A percentile compares a stretch with the other conserved stretches of the same genome.
Conservation (phyloP, 2,113 vertebrate genomes). For the Phasianus colchicus region DNA sequence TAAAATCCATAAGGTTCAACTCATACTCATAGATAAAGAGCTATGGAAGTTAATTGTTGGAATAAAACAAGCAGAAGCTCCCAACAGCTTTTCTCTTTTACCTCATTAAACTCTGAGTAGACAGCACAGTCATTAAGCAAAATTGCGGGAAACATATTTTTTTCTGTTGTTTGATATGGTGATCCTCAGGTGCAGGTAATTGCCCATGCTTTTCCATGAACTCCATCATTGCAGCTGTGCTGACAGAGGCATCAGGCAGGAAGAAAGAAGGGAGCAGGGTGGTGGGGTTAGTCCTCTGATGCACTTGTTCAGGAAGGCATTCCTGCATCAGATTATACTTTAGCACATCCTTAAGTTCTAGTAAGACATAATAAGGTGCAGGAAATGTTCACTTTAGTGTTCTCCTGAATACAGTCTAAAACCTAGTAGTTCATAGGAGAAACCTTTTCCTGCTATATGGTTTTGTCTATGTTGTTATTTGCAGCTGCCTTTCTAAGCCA, state of each 20-base stretch:
- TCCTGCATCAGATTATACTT: background rate
- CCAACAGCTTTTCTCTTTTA: constrained; percentile 56
- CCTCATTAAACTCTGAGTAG: constrained; percentile 58
- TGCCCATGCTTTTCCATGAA: background rate
- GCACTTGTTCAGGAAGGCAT: background rate
- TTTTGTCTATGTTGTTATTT: background rate
- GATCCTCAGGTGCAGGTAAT: constrained; percentile 28
- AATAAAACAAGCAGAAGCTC: constrained; percentile 21
- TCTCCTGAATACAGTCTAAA: constrained; percentile 18
- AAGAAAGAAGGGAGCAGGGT: background rate
- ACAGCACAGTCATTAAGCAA: constrained; percentile 30
- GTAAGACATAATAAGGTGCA: background rate
- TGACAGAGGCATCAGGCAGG: background rate
- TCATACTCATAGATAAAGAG: background rate
- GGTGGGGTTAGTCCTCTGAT: background rate
- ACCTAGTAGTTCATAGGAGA: background rate
- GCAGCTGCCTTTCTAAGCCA: background rate
- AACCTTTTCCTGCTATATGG: background rate
- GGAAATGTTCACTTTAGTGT: background rate
- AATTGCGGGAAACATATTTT: constrained; percentile 19
- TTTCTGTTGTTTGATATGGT: background rate
- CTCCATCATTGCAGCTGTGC: constrained; percentile 20
- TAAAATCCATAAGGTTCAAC: background rate
- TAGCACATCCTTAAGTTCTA: background rate
- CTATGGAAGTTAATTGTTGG: constrained; percentile 50